Base-by-base conservation (phyloP, 2,797 vertebrate genomes). In the Botia kubotai region DNA sequence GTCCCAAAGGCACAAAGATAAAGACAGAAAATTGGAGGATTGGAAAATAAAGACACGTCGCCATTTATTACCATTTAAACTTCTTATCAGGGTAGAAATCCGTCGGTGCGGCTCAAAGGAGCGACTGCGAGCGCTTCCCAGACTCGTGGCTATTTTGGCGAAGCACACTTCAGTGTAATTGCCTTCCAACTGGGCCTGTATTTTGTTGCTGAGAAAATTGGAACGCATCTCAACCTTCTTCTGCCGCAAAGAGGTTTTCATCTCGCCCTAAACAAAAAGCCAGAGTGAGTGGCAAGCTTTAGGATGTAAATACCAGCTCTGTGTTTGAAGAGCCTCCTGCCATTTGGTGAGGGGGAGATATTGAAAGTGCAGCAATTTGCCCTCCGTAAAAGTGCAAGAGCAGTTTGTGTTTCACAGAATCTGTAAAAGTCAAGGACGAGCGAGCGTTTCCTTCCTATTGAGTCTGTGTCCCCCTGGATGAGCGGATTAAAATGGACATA, bases 181-280 rank as follows among this genome's bases (percentile, higher is more conserved):
- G 77, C 48, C 77, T 81, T 62, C 77, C 67, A 36, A 75, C 83
- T 75, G 66, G 68, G 70, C 65, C 70, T 72, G 71, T 81, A 72
- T 75, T 81, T 74, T 82, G 90, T 89, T 82, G 85, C 77, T 62
- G 66, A 78, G 84, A 88, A 86, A 90, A 91, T 89, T 87, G 91
- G 85, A 52, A 73, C 33, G 16, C 50, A 57, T 66, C 33, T 63
- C 60, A 79, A 29, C 6, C 48, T 29, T 69, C 74, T 50, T 23
- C 50, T 80, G 77, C 39, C 69, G 62, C 76, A 67, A 53, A 48
- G 67, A 83, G 72, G 67, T 84, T 79, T 82, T 82, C 39, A 82
- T 86, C 80, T 82, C 19, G 26, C 33, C 39, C 39, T 70, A 55
- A 83, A 79, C 60, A 72, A 66, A 65, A 74, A 80, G 73, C 8